phyloP scores from a whole-genome alignment of 2,113 vertebrate species.

The Brienomyrus brachyistius region DNA sequence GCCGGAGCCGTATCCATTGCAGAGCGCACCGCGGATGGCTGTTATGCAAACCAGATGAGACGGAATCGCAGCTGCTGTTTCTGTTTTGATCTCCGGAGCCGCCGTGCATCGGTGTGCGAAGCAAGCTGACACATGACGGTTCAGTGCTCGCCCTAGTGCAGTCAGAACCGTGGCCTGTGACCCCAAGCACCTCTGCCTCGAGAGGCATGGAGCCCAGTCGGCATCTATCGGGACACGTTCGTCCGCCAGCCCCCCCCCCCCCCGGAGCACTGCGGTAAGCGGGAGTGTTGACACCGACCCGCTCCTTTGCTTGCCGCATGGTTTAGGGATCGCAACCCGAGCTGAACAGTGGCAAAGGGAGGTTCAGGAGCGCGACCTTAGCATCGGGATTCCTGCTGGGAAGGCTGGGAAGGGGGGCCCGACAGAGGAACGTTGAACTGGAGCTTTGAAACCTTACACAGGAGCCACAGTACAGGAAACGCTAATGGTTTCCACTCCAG shows the following conservation, averaged over 20 bases:
- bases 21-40: conserved; percentile 44
- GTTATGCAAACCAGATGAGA: conserved; percentile 61
- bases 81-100: conserved; percentile 47
- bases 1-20: conserved; percentile 51
- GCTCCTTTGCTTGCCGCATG: background rate
- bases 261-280: background rate
- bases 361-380: background rate
- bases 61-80: conserved; percentile 44
- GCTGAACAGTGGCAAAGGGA: background rate
- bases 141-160: background rate
- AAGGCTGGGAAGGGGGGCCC: background rate
- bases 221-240: background rate
- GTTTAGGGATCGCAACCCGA: background rate
- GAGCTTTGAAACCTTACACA: background rate
- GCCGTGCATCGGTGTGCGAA: conserved; percentile 31
- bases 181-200: background rate
- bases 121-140: background rate
- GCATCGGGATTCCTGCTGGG: background rate
- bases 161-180: background rate
- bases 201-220: background rate
- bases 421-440: background rate
- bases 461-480: background rate
- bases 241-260: background rate
- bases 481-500: background rate
- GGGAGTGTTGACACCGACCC: background rate